Evolutionary conservation across 2,113 vertebrate genomes (phyloP), one percentile per base, ranked within the genome.

Genomic region (Rhineura floridana): DNA sequence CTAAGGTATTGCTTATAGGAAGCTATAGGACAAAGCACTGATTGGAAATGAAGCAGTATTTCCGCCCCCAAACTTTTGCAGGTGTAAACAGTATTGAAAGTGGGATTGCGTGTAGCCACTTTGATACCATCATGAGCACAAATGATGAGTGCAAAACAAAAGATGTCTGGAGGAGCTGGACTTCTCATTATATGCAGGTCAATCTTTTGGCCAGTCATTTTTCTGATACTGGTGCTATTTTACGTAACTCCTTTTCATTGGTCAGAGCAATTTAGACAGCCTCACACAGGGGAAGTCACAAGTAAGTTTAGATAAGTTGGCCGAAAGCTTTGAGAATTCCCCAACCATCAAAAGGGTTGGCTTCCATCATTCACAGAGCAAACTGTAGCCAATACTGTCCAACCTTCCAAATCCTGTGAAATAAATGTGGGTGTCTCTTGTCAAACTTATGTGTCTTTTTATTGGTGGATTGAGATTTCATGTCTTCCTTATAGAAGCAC

Each of bases 381-480:
- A 87, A 81, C 11, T 46, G 65, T 81, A 25, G 50, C 50, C 48
- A 72, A 62, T 87, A 87, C 81, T 65, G 59, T 72, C 86, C 30
- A 65, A 70, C 77, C 78, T 81, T 39, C 77, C 50, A 70, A 55
- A 70, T 80, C 76, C 50, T 10, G 84, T 55, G 12, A 44, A 76
- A 62, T 46, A 39, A 46, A n/a, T 52, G 28, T 39, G n/a, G 55
- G 52, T 48, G 10, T 44, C 55, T 13, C 46, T 33, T n/a, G 30
- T 77, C 42, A 77, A 65, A 77, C 84, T 25, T 36, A 39, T 3
- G 6, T n/a, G 65, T 44, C 48, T 44, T 65, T 65, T 81, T 59
- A 36, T 44, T 13, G 17, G 42, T 63, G 59, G 72, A 4, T 15
- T 55, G 39, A 17, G 52, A 76, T 85, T 46, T 85, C 72, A 33